Base-by-base conservation (phyloP, 2,113 vertebrate species). In the Pelodiscus sinensis region DNA sequence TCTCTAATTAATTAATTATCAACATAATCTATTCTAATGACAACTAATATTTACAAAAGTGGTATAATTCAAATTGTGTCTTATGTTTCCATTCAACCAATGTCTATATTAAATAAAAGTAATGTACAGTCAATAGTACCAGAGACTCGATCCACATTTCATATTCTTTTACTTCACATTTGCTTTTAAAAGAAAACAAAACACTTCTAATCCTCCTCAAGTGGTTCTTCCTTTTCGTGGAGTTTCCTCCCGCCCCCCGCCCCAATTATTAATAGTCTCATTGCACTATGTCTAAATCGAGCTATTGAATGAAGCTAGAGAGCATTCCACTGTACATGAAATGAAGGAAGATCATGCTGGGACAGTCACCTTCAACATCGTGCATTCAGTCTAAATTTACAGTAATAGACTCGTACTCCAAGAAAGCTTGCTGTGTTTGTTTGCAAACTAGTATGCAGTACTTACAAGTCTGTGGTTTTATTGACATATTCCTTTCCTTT, bases 381-480 rank as follows among this genome's bases (percentile, higher is more conserved):
- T 92, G 96, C 88, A 96, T 96, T 97, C 97, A 87, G 94, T 96
- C 97, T 98, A 93, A 98, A 98, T 97, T 97, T 97, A 97, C 97
- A 95, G 96, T 98, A 97, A 98, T 97, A 98, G 97, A 98, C 97
- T 98, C 92, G 31, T 96, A 90, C 97, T 98, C 88, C 3, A 94
- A 91, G 96, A 96, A 93, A 68, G 58, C 98, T 97, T 98, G 98
- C 98, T 98, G 98, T 95, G 98, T 98, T 98, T 98, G 98, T 98
- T 98, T 98, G 98, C 98, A 98, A 98, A 98, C 98, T 97, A 94
- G 97, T 96, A 97, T 94, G 97, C 98, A 95, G 97, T 97, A 98
- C 97, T 98, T 98, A 98, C 97, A 98, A 97, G 97, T 98, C 97
- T 96, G 98, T 98, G 98, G 98, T 98, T 98, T 98, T 98, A 98